Percentiles rank a stretch among this genome's conserved stretches.
phyloP scores from a whole-genome alignment of 2,797 vertebrate genomes.

The Nasua narica region DNA sequence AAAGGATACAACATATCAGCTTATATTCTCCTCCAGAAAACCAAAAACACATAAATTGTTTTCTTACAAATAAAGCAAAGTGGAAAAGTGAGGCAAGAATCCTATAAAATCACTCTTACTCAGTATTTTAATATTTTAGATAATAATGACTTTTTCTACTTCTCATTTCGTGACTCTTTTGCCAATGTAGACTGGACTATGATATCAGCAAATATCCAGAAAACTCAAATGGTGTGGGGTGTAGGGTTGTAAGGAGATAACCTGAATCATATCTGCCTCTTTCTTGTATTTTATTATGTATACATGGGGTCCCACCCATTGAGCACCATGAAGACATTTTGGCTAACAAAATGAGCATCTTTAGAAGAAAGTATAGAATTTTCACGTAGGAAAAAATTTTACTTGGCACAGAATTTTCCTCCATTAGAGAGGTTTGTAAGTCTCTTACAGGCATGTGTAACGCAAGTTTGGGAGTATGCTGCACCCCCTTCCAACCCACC shows the following conservation, averaged over 20 bases:
- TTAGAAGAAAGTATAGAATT: not conserved
- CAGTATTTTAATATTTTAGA: not conserved
- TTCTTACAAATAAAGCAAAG: conserved; percentile 33
- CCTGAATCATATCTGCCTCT: not conserved
- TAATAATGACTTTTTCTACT: not conserved
- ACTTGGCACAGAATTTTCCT: not conserved
- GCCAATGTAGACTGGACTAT: not conserved
- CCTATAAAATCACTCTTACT: not conserved
- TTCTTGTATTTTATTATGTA: not conserved
- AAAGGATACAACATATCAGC: not conserved
- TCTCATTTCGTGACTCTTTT: not conserved
- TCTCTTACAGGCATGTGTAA: not conserved
- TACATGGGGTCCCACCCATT: fast-evolving
- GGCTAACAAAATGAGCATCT: not conserved
- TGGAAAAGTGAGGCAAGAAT: not conserved
- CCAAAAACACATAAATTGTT: not conserved
- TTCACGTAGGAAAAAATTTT: not conserved
- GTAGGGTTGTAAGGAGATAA: not conserved
- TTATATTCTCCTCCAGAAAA: conserved; percentile 20
- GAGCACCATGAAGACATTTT: not conserved
- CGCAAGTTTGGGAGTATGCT: not conserved
- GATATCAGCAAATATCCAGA: not conserved
- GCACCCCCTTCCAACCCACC: not conserved
- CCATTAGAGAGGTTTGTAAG: not conserved
- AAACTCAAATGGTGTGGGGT: not conserved